A percentile compares a stretch with the other conserved stretches of the same genome.
Conservation (phyloP, 2,888 invertebrate genomes). For the Archips xylosteana region DNA sequence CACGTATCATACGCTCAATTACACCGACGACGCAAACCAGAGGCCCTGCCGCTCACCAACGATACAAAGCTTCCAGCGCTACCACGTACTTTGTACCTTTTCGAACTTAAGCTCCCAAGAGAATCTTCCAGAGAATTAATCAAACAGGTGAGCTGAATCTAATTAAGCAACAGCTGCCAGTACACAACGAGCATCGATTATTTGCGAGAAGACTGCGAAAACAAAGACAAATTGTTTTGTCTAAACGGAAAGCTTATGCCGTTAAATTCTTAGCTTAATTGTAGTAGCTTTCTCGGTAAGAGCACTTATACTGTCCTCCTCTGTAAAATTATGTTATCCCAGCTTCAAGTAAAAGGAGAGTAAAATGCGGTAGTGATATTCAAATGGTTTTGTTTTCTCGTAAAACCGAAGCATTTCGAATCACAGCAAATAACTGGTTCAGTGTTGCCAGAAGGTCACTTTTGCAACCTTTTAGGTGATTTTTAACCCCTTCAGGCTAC, state of each 20-base stretch:
- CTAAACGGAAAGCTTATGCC: conserved; percentile 20
- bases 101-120: conserved; percentile 34
- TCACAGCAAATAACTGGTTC: conserved; percentile 61
- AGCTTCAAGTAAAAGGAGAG: conserved; percentile 42
- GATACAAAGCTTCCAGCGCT: conserved; percentile 40
- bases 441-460: no score
- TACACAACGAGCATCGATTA: conserved; percentile 32
- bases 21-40: conserved; percentile 58
- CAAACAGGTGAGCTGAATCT: conserved; percentile 47
- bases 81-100: conserved; percentile 45
- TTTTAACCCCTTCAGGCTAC: no score
- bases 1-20: conserved; percentile 79
- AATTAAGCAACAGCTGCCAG: conserved; percentile 47
- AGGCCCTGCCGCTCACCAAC: conserved; percentile 20
- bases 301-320: conserved; percentile 16
- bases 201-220: conserved; percentile 27
- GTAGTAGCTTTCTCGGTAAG: conserved; percentile 17
- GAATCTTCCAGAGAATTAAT: conserved; percentile 44
- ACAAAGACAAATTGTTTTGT: conserved; percentile 38
- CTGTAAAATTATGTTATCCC: conserved; percentile 22
- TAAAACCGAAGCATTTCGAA: conserved; percentile 57
- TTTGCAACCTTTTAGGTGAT: no score
- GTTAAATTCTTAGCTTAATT: conserved; percentile 7
- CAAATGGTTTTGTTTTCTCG: conserved; percentile 52
- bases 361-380: conserved; percentile 56